Percentiles rank a stretch among this genome's conserved stretches.
These are phyloP conservation scores for Drosophila cognata DNA, from an alignment of 2,888 invertebrate genomes.

Conservation along the genomic window DNA sequence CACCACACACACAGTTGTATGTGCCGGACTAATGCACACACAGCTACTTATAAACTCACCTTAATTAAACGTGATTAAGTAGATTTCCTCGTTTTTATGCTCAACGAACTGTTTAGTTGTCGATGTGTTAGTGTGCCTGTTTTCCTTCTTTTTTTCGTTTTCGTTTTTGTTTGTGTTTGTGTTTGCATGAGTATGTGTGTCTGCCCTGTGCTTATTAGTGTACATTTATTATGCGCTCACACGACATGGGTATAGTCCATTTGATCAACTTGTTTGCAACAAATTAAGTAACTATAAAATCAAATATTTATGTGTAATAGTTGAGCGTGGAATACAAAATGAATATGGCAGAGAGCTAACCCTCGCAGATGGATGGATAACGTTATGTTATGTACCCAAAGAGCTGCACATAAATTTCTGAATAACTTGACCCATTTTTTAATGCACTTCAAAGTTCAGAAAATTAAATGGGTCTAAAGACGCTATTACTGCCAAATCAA, in stretches of 20 bases:
- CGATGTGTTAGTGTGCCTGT: constrained; percentile 55
- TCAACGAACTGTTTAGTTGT: constrained; percentile 77
- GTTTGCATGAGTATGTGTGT: constrained; percentile 28
- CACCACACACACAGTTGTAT: constrained; percentile 2
- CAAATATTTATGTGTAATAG: not conserved
- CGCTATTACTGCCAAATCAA: not conserved
- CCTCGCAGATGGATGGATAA: not conserved
- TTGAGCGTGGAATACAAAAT: not conserved
- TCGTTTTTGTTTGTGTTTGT: constrained; percentile 11
- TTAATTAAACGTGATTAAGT: constrained; percentile 82
- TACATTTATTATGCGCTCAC: constrained; percentile 53
- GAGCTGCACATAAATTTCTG: not conserved
- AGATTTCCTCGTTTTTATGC: constrained; percentile 80
- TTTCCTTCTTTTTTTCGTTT: constrained; percentile 3
- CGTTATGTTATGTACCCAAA: not conserved
- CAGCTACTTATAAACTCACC: constrained; percentile 77
- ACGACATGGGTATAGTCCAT: constrained; percentile 11
- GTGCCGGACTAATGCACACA: constrained; percentile 38
- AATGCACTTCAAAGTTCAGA: not conserved
- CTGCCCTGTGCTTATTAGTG: constrained; percentile 58
- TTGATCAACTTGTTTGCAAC: constrained; percentile 37
- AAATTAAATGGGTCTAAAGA: not conserved
- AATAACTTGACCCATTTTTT: not conserved
- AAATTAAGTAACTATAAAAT: constrained; percentile 4
- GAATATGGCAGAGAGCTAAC: not conserved